phyloP scores from a whole-genome alignment of 2,797 vertebrate genomes.

The Acrossocheilus fasciatus region DNA sequence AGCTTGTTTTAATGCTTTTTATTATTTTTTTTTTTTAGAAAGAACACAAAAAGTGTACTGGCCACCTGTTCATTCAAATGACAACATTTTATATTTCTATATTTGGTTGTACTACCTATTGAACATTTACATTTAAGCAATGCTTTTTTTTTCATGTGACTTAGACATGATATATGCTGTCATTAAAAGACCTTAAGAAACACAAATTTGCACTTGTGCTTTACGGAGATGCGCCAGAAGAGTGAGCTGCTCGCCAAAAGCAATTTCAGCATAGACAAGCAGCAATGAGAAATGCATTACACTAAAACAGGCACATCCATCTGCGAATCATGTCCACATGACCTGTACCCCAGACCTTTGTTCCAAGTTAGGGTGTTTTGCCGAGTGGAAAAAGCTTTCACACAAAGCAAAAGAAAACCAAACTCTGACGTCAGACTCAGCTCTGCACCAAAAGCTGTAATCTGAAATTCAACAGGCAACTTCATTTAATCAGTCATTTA shows the following conservation, averaged over 20 bases:
- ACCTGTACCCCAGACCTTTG: neutral
- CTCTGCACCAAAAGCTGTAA: neutral
- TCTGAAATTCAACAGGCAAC: neutral
- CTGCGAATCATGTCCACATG: neutral
- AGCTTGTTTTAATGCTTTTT: neutral
- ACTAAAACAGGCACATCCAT: neutral
- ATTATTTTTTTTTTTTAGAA: too few species aligned
- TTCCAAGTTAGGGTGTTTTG: neutral
- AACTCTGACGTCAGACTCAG: neutral
- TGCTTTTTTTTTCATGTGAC: neutral
- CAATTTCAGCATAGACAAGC: neutral
- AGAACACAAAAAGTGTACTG: neutral
- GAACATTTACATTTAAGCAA: neutral
- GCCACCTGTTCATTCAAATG: neutral
- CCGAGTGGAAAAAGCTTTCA: neutral
- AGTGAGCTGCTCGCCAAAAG: neutral
- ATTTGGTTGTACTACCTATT: neutral
- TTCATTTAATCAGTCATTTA: neutral
- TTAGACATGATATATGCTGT: neutral
- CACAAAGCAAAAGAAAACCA: neutral
- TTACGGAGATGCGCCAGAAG: neutral
- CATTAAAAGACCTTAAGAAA: neutral
- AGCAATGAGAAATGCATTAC: neutral
- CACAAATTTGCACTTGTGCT: neutral
- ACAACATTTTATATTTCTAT: neutral